These are phyloP conservation scores for Tenrec ecaudatus DNA, from an alignment of 2,113 vertebrate genomes.

Conservation along the genomic window DNA sequence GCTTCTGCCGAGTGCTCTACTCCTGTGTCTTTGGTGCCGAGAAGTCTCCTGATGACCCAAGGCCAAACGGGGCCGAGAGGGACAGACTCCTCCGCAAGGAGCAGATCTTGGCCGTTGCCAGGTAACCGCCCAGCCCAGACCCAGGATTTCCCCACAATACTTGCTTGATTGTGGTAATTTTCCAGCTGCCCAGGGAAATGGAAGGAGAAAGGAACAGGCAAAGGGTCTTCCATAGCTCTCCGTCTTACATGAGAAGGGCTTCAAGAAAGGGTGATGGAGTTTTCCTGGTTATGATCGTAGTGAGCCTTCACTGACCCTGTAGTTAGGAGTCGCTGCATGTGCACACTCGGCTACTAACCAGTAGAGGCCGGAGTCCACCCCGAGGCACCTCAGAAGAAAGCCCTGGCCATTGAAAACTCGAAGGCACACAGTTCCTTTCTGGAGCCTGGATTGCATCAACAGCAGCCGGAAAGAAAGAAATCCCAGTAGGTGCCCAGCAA, in stretches of 20 bases:
- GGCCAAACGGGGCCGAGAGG: slow-evolving; percentile 63
- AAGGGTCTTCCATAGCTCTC: not conserved
- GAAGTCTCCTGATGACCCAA: slow-evolving; percentile 1
- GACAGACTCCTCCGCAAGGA: slow-evolving; percentile 80
- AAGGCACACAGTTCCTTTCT: not conserved
- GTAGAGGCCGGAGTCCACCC: not conserved
- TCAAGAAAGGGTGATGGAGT: not conserved
- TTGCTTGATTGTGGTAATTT: not conserved
- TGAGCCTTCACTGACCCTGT: not conserved
- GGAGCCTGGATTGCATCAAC: not conserved
- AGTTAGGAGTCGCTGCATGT: not conserved
- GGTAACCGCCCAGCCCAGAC: slow-evolving; percentile 56
- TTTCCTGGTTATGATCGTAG: not conserved
- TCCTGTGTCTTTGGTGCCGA: slow-evolving; percentile 76
- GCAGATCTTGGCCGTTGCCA: slow-evolving; percentile 80
- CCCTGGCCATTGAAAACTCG: not conserved
- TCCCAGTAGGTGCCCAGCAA: not conserved
- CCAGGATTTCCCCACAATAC: not conserved
- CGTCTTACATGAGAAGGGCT: not conserved
- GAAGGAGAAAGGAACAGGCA: not conserved
- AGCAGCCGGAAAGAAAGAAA: not conserved
- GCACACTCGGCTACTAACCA: not conserved
- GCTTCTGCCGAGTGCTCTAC: slow-evolving; percentile 80
- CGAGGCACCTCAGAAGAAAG: not conserved
- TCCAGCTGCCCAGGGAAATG: not conserved